These are phyloP conservation scores for Himalopsyche japonica DNA, from an alignment of 2,888 invertebrate species.

Conservation along the genomic window DNA sequence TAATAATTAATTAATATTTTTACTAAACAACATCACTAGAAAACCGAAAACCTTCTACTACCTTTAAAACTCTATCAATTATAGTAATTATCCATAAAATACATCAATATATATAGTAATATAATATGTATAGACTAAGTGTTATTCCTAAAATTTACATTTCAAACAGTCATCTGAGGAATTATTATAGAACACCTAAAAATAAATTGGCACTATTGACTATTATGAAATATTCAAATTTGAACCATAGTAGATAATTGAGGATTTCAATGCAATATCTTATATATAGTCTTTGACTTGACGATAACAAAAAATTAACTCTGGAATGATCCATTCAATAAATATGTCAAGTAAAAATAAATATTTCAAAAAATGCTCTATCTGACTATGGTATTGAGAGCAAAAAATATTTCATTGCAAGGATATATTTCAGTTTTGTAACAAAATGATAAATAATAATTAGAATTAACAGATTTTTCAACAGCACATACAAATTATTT, in stretches of 20 bases:
- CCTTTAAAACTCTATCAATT: not conserved
- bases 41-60: not conserved
- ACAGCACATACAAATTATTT: too few relatives aligned
- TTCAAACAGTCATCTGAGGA: not conserved
- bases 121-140: too few relatives aligned
- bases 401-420: too few relatives aligned
- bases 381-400: too few relatives aligned
- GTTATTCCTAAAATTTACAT: not conserved
- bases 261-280: not conserved
- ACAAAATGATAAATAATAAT: too few relatives aligned
- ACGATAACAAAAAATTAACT: not conserved
- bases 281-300: not conserved
- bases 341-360: too few relatives aligned
- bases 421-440: too few relatives aligned
- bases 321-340: not conserved
- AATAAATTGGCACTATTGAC: constrained; percentile 5
- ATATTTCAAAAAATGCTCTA: too few relatives aligned
- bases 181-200: not conserved
- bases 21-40: not conserved
- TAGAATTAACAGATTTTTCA: too few relatives aligned
- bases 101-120: not conserved
- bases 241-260: not conserved
- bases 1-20: not conserved
- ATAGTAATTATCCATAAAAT: not conserved
- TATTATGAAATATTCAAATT: not conserved